These are phyloP conservation scores for Catharus minimus DNA, from an alignment of 2,113 vertebrate genomes.

Conservation along the genomic window DNA sequence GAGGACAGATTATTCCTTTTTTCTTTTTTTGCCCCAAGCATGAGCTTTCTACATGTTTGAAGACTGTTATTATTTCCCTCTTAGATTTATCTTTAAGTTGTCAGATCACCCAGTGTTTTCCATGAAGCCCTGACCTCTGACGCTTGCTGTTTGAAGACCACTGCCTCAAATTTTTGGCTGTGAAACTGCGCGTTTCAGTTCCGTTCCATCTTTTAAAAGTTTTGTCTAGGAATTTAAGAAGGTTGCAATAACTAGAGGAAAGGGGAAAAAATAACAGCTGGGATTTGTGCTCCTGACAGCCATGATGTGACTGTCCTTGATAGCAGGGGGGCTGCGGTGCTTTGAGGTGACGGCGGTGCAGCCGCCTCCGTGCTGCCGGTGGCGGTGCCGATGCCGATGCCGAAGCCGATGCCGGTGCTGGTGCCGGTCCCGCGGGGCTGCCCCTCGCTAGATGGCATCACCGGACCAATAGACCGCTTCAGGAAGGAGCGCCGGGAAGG, in stretches of 20 bases:
- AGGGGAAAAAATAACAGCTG: fast-evolving
- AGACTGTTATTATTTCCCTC: neutral
- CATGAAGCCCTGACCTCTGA: neutral
- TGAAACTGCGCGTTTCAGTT: neutral
- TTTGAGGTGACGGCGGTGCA: fast-evolving
- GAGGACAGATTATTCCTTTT: neutral
- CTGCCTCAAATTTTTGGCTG: neutral
- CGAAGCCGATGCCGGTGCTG: no score
- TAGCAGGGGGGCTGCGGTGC: neutral
- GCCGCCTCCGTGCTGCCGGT: neutral
- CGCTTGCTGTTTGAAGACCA: fast-evolving
- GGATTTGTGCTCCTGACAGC: neutral
- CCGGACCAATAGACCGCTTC: fast-evolving
- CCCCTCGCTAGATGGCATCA: slow-evolving; percentile 61
- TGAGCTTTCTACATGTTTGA: neutral
- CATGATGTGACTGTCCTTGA: fast-evolving
- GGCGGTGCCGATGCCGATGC: neutral
- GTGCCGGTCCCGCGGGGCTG: neutral
- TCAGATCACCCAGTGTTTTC: neutral
- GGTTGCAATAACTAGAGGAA: neutral
- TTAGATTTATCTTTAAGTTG: neutral
- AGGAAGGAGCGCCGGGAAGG: fast-evolving
- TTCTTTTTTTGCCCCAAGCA: neutral
- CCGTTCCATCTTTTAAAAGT: neutral
- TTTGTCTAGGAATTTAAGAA: neutral